These are phyloP conservation scores for Drosophila rubida DNA, from an alignment of 2,888 invertebrate species.

Conservation along the genomic window DNA sequence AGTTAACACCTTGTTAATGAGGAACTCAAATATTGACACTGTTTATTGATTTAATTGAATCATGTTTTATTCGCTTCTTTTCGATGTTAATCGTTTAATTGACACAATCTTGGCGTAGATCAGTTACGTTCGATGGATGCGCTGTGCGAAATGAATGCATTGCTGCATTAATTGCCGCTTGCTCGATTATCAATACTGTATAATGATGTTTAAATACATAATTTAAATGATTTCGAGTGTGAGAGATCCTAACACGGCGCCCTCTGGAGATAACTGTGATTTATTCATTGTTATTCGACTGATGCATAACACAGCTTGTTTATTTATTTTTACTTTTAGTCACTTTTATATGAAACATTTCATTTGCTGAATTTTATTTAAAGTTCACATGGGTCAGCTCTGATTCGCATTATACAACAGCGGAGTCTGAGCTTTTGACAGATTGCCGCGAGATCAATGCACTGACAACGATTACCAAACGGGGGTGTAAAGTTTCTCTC, in stretches of 20 bases:
- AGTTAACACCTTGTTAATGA: slow-evolving; percentile 18
- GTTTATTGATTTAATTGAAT: slow-evolving; percentile 10
- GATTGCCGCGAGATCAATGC: slow-evolving; percentile 31
- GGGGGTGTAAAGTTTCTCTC: background rate
- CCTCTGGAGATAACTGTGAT: background rate
- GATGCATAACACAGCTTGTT: slow-evolving; percentile 3
- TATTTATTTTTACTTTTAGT: slow-evolving; percentile 1
- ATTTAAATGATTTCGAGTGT: slow-evolving; percentile 3
- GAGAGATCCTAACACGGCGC: background rate
- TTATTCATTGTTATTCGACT: slow-evolving; percentile 16
- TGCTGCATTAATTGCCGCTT: background rate
- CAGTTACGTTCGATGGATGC: slow-evolving; percentile 7
- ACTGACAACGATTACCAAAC: slow-evolving; percentile 6
- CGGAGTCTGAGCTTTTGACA: slow-evolving; percentile 5
- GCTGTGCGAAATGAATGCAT: background rate
- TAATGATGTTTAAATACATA: background rate
- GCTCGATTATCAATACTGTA: background rate
- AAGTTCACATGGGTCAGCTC: slow-evolving; percentile 30
- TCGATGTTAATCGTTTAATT: background rate
- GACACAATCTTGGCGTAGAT: slow-evolving; percentile 25
- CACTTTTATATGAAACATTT: background rate
- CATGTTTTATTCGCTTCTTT: background rate
- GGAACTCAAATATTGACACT: background rate
- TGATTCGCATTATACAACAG: slow-evolving; percentile 27
- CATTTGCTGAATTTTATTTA: background rate